A percentile compares a stretch with the other conserved stretches of the same genome.
Evolutionary conservation across 2,113 vertebrate species (phyloP).

Genomic region (Psophia crepitans): DNA sequence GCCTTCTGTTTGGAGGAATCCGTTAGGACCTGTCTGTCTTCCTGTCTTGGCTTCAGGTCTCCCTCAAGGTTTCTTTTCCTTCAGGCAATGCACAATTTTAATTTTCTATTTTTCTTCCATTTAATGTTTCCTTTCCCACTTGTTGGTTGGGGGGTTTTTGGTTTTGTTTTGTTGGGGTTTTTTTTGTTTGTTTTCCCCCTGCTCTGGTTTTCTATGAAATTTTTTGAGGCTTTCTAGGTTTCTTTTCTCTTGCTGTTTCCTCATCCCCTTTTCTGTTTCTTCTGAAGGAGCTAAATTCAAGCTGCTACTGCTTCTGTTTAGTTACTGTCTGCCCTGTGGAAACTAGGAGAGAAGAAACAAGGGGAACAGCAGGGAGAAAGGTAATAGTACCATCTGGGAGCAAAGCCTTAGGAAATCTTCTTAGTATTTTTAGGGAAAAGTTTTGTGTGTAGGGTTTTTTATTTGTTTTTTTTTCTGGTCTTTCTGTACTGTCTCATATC

Average conservation of each 20-base stretch:
- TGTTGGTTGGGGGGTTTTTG: no score
- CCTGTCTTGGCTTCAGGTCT: neutral
- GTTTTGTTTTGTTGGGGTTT: neutral
- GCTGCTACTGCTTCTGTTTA: neutral
- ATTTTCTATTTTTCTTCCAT: neutral
- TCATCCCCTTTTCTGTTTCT: neutral
- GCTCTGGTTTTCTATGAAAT: neutral
- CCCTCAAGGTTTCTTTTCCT: neutral
- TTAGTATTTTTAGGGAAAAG: neutral
- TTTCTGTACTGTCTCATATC: neutral
- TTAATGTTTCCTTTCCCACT: neutral
- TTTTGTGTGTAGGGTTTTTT: neutral
- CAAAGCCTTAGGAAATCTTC: neutral
- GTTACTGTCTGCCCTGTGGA: neutral
- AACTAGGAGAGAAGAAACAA: neutral
- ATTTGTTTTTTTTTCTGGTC: neutral
- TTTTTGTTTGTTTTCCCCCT: neutral
- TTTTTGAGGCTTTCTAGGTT: neutral
- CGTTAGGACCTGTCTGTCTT: neutral
- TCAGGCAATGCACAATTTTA: neutral
- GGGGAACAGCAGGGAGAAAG: neutral
- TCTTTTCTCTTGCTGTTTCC: neutral
- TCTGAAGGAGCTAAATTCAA: neutral
- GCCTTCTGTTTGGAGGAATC: neutral
- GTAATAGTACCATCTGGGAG: neutral